Conservation (phyloP, 2,113 vertebrate genomes). For the Marmota monax region DNA sequence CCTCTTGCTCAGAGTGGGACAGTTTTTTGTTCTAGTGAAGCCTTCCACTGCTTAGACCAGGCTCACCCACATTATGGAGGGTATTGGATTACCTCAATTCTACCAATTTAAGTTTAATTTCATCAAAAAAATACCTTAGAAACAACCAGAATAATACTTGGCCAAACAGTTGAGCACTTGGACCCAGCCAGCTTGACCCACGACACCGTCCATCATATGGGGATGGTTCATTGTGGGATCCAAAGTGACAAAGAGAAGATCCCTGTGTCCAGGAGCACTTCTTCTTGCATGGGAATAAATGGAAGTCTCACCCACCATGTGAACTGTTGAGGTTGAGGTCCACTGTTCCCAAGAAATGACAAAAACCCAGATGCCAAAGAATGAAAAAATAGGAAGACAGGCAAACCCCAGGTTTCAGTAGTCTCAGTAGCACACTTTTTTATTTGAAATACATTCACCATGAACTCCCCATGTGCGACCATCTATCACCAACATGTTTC, state of each 20-base stretch:
- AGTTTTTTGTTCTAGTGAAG: neutral
- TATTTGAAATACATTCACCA: neutral
- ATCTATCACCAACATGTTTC: rapidly evolving
- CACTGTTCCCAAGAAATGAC: neutral
- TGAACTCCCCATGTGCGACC: too few species aligned
- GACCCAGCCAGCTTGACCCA: neutral
- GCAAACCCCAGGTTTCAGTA: neutral
- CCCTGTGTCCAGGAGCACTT: neutral
- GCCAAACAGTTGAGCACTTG: neutral
- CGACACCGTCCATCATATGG: neutral
- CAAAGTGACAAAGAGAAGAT: neutral
- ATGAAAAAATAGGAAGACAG: neutral
- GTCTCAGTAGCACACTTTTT: neutral
- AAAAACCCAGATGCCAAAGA: neutral
- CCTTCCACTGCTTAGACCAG: neutral
- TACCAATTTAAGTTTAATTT: neutral
- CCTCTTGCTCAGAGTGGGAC: neutral
- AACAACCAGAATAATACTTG: neutral
- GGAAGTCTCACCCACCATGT: neutral
- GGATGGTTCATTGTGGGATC: neutral
- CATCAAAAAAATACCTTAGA: neutral
- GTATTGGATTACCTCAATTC: neutral
- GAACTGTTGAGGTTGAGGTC: neutral
- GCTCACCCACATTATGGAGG: neutral
- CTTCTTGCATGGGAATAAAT: neutral